These are phyloP conservation scores for Holothuria scabra DNA, from an alignment of 53 echinoderm and acorn worm genomes.

Conservation along the genomic window DNA sequence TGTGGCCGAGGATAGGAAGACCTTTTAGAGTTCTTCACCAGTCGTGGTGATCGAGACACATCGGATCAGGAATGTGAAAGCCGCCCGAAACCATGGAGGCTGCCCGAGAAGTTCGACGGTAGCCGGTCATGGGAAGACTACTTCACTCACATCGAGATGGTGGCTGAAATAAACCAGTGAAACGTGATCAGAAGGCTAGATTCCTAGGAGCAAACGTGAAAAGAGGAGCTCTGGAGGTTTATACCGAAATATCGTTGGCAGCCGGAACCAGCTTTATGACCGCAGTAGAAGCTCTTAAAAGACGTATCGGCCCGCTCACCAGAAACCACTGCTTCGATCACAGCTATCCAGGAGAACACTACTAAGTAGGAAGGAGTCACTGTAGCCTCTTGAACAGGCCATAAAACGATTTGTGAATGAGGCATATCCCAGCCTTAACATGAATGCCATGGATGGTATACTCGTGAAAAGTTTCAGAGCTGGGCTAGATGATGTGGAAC, in stretches of 20 bases:
- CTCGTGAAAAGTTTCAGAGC: not conserved
- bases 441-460: not conserved
- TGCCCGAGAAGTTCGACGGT: constrained; percentile 17
- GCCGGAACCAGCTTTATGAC: not conserved
- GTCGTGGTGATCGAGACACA: too few relatives aligned
- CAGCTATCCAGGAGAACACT: too few relatives aligned
- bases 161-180: constrained; percentile 12
- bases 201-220: not conserved
- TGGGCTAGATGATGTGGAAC: not conserved
- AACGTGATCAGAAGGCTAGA: not conserved
- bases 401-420: too few relatives aligned
- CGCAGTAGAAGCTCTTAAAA: too few relatives aligned
- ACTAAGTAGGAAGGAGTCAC: too few relatives aligned
- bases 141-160: constrained; percentile 3
- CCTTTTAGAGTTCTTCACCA: too few relatives aligned
- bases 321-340: not conserved
- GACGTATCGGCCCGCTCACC: too few relatives aligned
- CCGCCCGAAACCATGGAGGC: not conserved
- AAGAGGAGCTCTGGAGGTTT: not conserved
- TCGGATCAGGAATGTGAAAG: too few relatives aligned
- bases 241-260: not conserved
- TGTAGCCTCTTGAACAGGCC: too few relatives aligned
- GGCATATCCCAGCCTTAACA: too few relatives aligned
- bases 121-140: constrained; percentile 4
- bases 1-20: too few relatives aligned